A percentile compares a stretch with the other conserved stretches of the same genome.
Evolutionary conservation across 2,113 vertebrate genomes (phyloP).

Genomic region (Dolichallabes microphthalmus): DNA sequence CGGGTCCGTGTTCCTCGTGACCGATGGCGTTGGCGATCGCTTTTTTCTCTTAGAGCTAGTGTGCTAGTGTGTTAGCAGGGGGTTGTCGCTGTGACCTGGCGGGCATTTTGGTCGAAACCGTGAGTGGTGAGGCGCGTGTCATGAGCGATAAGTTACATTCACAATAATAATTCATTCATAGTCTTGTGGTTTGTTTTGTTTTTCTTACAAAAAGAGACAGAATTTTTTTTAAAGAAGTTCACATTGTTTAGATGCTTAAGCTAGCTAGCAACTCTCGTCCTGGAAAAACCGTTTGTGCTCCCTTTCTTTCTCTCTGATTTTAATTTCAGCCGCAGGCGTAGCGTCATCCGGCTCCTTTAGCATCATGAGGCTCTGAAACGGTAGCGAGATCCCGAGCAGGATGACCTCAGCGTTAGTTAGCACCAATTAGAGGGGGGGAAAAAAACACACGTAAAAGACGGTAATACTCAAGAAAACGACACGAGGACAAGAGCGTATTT

Average conservation of each 20-base stretch:
- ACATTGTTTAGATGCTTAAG: not conserved
- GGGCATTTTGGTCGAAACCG: not conserved
- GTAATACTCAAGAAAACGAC: conserved; percentile 6
- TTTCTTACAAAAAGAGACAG: not conserved
- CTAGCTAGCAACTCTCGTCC: not conserved
- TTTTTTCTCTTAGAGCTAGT: not conserved
- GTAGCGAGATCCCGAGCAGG: not conserved
- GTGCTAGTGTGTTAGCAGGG: not conserved
- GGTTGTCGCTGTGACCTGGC: not conserved
- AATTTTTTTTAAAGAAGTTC: not conserved
- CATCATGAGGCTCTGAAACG: not conserved
- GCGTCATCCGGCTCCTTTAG: conserved; percentile 3
- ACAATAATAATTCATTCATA: not conserved
- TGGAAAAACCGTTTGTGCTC: not conserved
- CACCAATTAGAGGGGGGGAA: conserved; percentile 37
- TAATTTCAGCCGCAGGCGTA: not conserved
- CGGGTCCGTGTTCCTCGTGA: not conserved
- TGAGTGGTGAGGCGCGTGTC: not conserved
- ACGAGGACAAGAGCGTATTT: not conserved
- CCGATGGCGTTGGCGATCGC: no score
- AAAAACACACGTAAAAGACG: not conserved
- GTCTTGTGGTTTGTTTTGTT: not conserved
- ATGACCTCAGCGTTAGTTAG: conserved; percentile 40
- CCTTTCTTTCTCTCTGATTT: not conserved
- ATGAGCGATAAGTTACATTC: not conserved